A percentile compares a stretch with the other conserved stretches of the same genome.
These are phyloP conservation scores for Neosalanx taihuensis DNA, from an alignment of 2,797 vertebrate species.

Conservation along the genomic window DNA sequence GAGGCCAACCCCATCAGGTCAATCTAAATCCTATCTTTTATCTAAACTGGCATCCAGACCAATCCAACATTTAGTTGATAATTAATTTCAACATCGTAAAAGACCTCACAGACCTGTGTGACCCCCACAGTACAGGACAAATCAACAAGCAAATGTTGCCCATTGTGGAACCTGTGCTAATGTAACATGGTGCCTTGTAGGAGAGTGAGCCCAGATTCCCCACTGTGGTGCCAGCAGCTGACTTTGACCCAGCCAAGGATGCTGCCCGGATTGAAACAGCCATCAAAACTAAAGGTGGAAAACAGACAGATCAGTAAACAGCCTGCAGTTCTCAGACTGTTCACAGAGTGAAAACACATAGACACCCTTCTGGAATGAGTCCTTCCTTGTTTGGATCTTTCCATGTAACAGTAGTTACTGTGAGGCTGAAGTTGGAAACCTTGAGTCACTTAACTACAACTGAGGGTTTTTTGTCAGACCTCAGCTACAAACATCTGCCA, in stretches of 20 bases:
- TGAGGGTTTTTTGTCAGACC: not conserved
- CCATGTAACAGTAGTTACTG: not conserved
- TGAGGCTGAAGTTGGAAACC: not conserved
- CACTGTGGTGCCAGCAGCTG: slow-evolving; percentile 66
- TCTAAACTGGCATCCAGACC: too few relatives aligned
- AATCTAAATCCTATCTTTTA: not conserved
- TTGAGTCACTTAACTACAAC: not conserved
- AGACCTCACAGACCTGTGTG: not conserved
- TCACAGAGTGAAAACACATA: not conserved
- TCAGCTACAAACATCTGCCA: not conserved
- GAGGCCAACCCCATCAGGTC: not conserved
- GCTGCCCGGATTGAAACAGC: slow-evolving; percentile 86
- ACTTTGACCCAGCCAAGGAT: slow-evolving; percentile 87
- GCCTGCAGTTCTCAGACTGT: not conserved
- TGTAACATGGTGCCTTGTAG: slow-evolving; percentile 39
- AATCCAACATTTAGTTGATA: not conserved
- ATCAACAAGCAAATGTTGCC: not conserved
- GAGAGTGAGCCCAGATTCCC: slow-evolving; percentile 65
- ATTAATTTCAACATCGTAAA: not conserved
- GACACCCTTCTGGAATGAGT: too few relatives aligned
- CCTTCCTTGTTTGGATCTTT: not conserved
- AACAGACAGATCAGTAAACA: too few relatives aligned
- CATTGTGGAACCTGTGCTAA: not conserved
- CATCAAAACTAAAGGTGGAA: slow-evolving; percentile 92
- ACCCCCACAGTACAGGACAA: not conserved